Conservation (phyloP, 2,888 invertebrate genomes). For the Arge pagana region DNA sequence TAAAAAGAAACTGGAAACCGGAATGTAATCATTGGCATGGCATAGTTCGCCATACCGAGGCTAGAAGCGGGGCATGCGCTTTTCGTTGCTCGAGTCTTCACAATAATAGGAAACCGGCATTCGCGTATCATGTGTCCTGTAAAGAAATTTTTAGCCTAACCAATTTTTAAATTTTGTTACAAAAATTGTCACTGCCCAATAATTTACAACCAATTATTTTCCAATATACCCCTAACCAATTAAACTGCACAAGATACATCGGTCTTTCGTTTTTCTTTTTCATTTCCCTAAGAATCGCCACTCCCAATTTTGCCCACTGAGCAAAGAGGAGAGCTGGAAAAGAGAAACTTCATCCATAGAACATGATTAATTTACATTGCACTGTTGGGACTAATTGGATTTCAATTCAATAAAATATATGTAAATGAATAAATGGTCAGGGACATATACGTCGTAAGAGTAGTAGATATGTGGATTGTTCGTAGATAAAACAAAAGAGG, state of each 20-base stretch:
- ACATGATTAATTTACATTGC: constrained; percentile 48
- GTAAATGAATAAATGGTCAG: constrained; percentile 53
- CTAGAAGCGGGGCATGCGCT: constrained; percentile 58
- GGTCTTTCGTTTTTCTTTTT: constrained; percentile 23
- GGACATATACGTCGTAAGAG: constrained; percentile 41
- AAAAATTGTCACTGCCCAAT: constrained; percentile 57
- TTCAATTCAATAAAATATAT: constrained; percentile 48
- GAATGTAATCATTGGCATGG: constrained; percentile 34
- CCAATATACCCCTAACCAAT: constrained; percentile 43
- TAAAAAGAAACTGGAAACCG: constrained; percentile 54
- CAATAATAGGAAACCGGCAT: constrained; percentile 58
- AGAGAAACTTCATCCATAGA: constrained; percentile 60
- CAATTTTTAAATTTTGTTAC: constrained; percentile 55
- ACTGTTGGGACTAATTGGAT: constrained; percentile 46
- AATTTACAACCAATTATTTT: constrained; percentile 49
- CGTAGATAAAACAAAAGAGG: constrained; percentile 29
- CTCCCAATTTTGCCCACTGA: constrained; percentile 77
- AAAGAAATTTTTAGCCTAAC: constrained; percentile 56
- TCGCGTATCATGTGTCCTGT: constrained; percentile 53
- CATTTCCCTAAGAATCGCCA: constrained; percentile 55
- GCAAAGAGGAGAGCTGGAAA: constrained; percentile 91
- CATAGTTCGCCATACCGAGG: constrained; percentile 50
- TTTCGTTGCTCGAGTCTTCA: constrained; percentile 59
- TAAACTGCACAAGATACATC: constrained; percentile 18
- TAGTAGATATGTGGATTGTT: constrained; percentile 48